Evolutionary conservation across 2,888 invertebrate species (phyloP).

Genomic region (Liposcelis brunnea): DNA sequence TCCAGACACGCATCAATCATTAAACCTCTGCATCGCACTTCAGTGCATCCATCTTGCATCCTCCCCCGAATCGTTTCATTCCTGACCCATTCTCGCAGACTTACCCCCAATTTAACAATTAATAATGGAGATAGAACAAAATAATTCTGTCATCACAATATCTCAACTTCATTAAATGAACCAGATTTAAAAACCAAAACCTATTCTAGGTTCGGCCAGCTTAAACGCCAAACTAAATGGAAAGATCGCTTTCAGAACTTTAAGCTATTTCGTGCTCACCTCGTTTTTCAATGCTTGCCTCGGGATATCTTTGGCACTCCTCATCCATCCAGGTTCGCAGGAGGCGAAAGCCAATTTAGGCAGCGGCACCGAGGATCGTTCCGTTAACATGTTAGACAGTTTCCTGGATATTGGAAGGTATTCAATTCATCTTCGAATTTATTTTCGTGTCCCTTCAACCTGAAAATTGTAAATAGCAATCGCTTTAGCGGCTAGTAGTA

Average conservation of each 20-base stretch:
- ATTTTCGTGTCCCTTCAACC: background rate
- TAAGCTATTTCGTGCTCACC: constrained; percentile 62
- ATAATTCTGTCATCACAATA: too few species aligned
- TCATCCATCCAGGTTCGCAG: constrained; percentile 56
- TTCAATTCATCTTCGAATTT: constrained; percentile 19
- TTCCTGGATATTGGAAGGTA: constrained; percentile 78
- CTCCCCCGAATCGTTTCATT: too few species aligned
- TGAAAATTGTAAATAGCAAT: background rate
- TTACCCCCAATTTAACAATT: too few species aligned
- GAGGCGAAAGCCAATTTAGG: constrained; percentile 20
- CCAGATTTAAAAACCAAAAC: background rate
- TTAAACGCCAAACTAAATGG: constrained; percentile 75
- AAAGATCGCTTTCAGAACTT: constrained; percentile 63
- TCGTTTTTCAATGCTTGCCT: constrained; percentile 65
- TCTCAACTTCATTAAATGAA: too few species aligned
- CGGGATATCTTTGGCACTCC: constrained; percentile 51
- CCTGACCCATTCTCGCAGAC: too few species aligned
- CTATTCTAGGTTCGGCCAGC: constrained; percentile 54
- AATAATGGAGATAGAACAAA: too few species aligned
- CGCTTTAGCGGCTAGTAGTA: too few species aligned
- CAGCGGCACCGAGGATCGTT: constrained; percentile 36
- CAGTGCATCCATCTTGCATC: too few species aligned
- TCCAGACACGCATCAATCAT: too few species aligned
- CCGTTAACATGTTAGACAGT: constrained; percentile 58
- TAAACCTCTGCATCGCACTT: too few species aligned